phyloP scores from a whole-genome alignment of 2,113 vertebrate genomes.

The Eulacestoma nigropectus region DNA sequence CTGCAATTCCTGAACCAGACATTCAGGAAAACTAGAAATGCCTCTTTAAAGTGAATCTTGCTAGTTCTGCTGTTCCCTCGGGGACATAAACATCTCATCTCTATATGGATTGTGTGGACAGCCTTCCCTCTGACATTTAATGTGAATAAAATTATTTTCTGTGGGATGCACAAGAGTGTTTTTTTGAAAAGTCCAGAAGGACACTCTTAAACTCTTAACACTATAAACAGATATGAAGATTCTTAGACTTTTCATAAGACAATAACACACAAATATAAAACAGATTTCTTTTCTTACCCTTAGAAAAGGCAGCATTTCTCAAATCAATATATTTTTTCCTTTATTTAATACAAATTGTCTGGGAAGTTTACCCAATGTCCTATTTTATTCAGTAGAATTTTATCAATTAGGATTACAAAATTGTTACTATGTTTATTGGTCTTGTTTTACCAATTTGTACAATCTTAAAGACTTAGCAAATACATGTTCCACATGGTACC shows the following conservation, averaged over 20 bases:
- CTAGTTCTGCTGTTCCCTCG: background rate
- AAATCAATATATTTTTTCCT: background rate
- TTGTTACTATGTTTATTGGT: background rate
- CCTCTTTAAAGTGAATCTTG: background rate
- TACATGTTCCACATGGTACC: accelerated
- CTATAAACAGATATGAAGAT: background rate
- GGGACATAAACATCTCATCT: background rate
- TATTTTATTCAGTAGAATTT: background rate
- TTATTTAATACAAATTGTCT: background rate
- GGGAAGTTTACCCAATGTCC: background rate
- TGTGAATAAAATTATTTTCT: background rate
- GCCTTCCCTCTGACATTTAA: background rate
- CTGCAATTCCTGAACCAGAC: background rate
- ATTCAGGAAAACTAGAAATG: background rate
- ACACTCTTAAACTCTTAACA: background rate
- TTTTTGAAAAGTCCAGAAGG: background rate
- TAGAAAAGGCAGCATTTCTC: background rate
- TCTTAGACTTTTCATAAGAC: background rate
- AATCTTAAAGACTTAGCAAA: background rate
- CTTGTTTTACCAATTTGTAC: background rate
- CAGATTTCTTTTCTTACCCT: background rate
- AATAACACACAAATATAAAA: background rate
- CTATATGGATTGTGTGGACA: background rate
- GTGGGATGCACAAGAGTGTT: accelerated
- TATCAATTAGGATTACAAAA: background rate